These are phyloP conservation scores for Enteromius radiatus DNA, from an alignment of 2,797 vertebrate species.

Conservation along the genomic window DNA sequence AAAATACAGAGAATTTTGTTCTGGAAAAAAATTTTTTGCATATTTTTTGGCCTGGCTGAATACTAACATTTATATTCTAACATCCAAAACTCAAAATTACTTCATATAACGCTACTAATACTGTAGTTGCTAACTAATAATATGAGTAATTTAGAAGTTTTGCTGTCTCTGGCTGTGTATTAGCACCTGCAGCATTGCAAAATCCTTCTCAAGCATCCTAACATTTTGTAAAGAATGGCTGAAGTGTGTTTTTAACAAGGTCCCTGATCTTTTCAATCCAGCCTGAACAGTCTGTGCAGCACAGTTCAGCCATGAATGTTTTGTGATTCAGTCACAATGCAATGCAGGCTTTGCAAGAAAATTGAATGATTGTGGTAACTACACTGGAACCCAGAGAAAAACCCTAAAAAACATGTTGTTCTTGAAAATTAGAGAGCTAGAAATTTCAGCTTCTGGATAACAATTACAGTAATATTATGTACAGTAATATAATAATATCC, in stretches of 20 bases:
- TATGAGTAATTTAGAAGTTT: neutral
- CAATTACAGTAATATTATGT: slow-evolving; percentile 1
- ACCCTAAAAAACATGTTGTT: neutral
- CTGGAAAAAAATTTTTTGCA: neutral
- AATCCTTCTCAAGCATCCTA: neutral
- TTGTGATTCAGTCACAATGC: neutral
- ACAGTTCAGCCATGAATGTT: slow-evolving; percentile 1
- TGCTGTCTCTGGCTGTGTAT: neutral
- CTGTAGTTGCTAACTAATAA: neutral
- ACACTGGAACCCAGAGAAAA: neutral
- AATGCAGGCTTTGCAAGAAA: neutral
- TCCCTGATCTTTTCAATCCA: neutral
- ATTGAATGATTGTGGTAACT: neutral
- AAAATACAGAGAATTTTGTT: neutral
- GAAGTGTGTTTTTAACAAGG: neutral
- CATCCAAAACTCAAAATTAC: neutral
- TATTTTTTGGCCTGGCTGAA: neutral
- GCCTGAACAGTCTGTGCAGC: neutral
- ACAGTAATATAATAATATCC: neutral
- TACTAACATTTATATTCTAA: neutral
- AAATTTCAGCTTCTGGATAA: slow-evolving; percentile 10
- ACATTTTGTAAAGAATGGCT: neutral
- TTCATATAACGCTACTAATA: neutral
- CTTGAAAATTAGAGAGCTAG: neutral
- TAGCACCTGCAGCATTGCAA: neutral